A percentile compares a stretch with the other conserved stretches of the same genome.
Conservation (phyloP, 1,140 invertebrate species). For the Drosophila albomicans region DNA sequence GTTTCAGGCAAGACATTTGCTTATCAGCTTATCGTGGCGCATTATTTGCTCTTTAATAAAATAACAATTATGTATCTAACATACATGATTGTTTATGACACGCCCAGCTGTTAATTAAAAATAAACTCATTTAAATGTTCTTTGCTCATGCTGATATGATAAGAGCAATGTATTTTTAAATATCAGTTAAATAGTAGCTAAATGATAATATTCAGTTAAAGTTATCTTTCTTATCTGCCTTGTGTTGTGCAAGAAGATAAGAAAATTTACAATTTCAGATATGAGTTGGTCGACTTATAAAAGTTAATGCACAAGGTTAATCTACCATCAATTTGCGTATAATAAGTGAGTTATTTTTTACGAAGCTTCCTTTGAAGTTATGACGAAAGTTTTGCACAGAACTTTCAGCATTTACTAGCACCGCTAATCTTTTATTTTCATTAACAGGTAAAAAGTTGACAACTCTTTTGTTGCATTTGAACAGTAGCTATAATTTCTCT, state of each 20-base stretch:
- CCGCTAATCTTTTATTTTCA: not conserved
- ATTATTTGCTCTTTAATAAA: conserved; percentile 24
- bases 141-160: conserved; percentile 29
- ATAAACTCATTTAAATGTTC: conserved; percentile 40
- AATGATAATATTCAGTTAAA: conserved; percentile 11
- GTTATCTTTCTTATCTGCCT: conserved; percentile 15
- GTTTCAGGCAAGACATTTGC: not conserved
- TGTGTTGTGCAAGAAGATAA: conserved; percentile 29
- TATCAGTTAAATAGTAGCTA: conserved; percentile 8
- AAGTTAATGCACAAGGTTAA: not conserved
- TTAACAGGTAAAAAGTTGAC: conserved; percentile 9
- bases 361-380: too few species aligned
- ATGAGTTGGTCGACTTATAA: not conserved
- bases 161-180: conserved; percentile 30
- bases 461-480: conserved; percentile 24
- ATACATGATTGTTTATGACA: conserved; percentile 9
- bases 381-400: too few species aligned
- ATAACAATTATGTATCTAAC: not conserved
- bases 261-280: conserved; percentile 14
- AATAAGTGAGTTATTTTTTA: not conserved
- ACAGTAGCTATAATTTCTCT: conserved; percentile 27
- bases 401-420: too few species aligned
- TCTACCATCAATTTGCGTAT: not conserved
- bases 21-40: conserved; percentile 36
- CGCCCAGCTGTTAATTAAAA: conserved; percentile 33